A percentile compares a stretch with the other conserved stretches of the same genome.
Evolutionary conservation across 2,113 vertebrate genomes (phyloP).

Genomic region (Ammospiza caudacuta): DNA sequence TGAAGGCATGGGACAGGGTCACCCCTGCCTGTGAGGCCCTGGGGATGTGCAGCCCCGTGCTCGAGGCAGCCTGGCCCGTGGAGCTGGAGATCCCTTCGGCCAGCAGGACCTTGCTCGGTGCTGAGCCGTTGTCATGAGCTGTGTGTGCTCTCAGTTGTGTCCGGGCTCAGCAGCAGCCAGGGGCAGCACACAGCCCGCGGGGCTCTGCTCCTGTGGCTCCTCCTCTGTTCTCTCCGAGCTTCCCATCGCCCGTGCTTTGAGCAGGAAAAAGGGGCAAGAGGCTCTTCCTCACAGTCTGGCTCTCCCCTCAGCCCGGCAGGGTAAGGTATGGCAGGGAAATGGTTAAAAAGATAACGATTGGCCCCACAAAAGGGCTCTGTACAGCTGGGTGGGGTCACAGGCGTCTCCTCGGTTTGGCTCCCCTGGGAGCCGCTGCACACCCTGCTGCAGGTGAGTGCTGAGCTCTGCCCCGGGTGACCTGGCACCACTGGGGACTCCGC

Average conservation of each 20-base stretch:
- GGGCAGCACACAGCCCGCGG: fast-evolving
- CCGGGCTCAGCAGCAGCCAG: background rate
- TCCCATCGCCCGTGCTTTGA: fast-evolving
- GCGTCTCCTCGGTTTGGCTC: background rate
- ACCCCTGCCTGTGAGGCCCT: fast-evolving
- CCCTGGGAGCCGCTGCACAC: background rate
- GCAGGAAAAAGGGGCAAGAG: background rate
- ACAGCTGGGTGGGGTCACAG: background rate
- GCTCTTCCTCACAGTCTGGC: background rate
- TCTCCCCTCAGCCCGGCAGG: fast-evolving
- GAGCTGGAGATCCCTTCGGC: background rate
- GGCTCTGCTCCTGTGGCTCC: background rate
- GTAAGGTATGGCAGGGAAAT: background rate
- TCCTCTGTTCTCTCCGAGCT: background rate
- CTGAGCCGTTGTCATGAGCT: background rate
- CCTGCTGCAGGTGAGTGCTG: fast-evolving
- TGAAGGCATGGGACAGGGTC: fast-evolving
- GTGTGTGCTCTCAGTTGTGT: fast-evolving
- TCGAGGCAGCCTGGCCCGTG: background rate
- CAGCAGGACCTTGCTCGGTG: background rate
- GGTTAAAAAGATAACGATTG: background rate
- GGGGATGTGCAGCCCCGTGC: fast-evolving
- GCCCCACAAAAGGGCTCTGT: background rate
- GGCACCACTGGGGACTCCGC: fast-evolving
- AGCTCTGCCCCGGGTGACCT: background rate